Conservation (phyloP, 1,140 invertebrate species). For the Papilio glaucus region DNA sequence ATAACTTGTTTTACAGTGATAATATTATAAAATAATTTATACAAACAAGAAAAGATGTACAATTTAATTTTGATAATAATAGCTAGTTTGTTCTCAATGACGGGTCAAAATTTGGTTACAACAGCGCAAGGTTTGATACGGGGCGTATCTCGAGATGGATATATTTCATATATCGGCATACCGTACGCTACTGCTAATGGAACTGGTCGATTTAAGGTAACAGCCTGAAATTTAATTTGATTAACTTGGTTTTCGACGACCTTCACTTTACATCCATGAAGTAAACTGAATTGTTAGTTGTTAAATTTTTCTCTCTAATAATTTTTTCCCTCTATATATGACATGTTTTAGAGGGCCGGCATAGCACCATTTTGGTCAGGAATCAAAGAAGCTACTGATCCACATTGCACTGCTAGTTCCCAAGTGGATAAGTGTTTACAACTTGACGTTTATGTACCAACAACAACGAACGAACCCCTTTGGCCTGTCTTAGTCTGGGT, state of each 20-base stretch:
- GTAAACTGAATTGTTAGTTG: too few relatives aligned
- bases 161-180: slow-evolving; percentile 60
- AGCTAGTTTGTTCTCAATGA: slow-evolving; percentile 32
- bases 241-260: too few relatives aligned
- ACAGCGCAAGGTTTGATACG: slow-evolving; percentile 64
- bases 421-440: slow-evolving; percentile 62
- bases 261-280: too few relatives aligned
- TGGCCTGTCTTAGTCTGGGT: slow-evolving; percentile 86
- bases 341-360: slow-evolving; percentile 55
- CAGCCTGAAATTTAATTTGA: slow-evolving; percentile 9
- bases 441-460: slow-evolving; percentile 67
- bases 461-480: slow-evolving; percentile 41
- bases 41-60: background rate
- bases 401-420: slow-evolving; percentile 50
- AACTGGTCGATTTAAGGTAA: slow-evolving; percentile 61
- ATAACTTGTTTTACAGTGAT: background rate
- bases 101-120: slow-evolving; percentile 49
- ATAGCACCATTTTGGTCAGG: slow-evolving; percentile 65
- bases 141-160: slow-evolving; percentile 53
- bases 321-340: background rate
- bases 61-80: background rate
- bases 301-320: too few relatives aligned
- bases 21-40: background rate
- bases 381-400: slow-evolving; percentile 54
- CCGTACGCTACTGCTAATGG: slow-evolving; percentile 64